phyloP scores from a whole-genome alignment of 2,888 invertebrate species.

The Ptychoptera albimana region DNA sequence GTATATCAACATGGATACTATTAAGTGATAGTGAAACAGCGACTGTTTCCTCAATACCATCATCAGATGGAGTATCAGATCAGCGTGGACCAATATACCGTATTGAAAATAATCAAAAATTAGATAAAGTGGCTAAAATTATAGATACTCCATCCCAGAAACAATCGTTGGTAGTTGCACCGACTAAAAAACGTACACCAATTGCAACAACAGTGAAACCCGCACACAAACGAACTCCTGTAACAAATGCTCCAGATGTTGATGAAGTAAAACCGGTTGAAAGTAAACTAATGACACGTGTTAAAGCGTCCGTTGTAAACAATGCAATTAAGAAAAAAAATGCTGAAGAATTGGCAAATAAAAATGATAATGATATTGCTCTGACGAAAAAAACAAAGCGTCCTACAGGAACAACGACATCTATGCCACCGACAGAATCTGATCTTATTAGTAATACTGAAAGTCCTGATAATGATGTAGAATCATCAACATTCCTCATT shows the following conservation, averaged over 20 bases:
- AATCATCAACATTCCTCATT: slow-evolving; percentile 13
- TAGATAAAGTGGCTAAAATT: slow-evolving; percentile 10
- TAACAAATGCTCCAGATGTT: slow-evolving; percentile 15
- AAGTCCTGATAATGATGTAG: slow-evolving; percentile 5
- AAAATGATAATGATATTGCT: background rate
- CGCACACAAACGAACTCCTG: slow-evolving; percentile 17
- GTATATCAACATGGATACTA: slow-evolving; percentile 62
- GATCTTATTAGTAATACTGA: slow-evolving; percentile 21
- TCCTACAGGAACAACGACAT: slow-evolving; percentile 12
- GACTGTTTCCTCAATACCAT: slow-evolving; percentile 23
- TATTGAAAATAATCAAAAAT: slow-evolving; percentile 9
- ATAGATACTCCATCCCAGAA: slow-evolving; percentile 8
- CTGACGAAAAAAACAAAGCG: slow-evolving; percentile 6
- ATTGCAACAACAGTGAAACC: slow-evolving; percentile 16
- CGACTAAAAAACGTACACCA: slow-evolving; percentile 12
- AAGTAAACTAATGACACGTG: background rate
- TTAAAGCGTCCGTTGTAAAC: too few relatives aligned
- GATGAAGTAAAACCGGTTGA: slow-evolving; percentile 11
- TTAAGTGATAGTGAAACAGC: slow-evolving; percentile 37
- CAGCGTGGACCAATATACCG: slow-evolving; percentile 8
- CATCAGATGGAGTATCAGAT: slow-evolving; percentile 13
- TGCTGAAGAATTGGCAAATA: background rate
- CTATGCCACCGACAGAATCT: slow-evolving; percentile 21
- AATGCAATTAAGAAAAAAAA: background rate
- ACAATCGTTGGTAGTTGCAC: slow-evolving; percentile 7